Percentiles rank a stretch among this genome's conserved stretches.
Evolutionary conservation across 2,888 invertebrate genomes (phyloP).

Genomic region (Tetanocera ferruginea): DNA sequence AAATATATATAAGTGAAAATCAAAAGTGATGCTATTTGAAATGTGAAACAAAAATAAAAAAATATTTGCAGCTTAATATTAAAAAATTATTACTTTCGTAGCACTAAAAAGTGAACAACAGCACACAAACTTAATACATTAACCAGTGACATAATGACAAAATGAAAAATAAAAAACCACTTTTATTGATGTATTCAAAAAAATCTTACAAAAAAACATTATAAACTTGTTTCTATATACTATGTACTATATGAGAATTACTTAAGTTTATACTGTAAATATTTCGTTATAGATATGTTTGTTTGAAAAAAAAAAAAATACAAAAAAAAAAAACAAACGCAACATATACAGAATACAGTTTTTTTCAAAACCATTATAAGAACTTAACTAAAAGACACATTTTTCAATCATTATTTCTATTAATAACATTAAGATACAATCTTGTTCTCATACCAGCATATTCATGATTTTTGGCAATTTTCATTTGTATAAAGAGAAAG

Average conservation of each 20-base stretch:
- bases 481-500: constrained; percentile 13
- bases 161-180: not conserved
- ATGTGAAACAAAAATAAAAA: too few relatives aligned
- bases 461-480: constrained; percentile 10
- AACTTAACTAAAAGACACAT: not conserved
- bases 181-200: not conserved
- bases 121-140: not conserved
- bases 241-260: not conserved
- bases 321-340: not conserved
- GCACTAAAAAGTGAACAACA: not conserved
- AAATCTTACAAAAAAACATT: not conserved
- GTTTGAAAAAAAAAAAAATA: not conserved
- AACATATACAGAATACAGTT: not conserved
- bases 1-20: too few relatives aligned
- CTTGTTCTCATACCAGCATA: not conserved
- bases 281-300: not conserved
- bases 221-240: not conserved
- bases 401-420: constrained; percentile 2
- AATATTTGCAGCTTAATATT: too few relatives aligned
- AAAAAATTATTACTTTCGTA: not conserved
- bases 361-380: not conserved
- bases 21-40: too few relatives aligned
- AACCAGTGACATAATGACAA: not conserved
- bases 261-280: constrained; percentile 19
- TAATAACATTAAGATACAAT: not conserved